phyloP scores from a whole-genome alignment of 1,140 invertebrate genomes.

The Drosophila seguyi region DNA sequence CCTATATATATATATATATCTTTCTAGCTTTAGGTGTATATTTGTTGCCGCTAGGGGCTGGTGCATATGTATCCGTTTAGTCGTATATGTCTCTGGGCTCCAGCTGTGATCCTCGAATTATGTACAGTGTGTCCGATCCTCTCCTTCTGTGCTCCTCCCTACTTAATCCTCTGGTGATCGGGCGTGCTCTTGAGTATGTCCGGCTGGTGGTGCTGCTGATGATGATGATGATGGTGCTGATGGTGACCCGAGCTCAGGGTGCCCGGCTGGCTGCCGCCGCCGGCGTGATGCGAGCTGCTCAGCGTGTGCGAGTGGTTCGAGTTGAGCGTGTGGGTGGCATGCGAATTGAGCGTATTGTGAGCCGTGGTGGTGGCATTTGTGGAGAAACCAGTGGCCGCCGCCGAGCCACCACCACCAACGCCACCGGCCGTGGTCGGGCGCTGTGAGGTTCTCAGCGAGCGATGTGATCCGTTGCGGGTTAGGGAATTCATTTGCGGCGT shows the following conservation, averaged over 20 bases:
- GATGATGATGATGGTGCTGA: constrained; percentile 76
- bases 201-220: constrained; percentile 86
- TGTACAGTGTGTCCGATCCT: constrained; percentile 18
- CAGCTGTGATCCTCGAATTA: constrained; percentile 9
- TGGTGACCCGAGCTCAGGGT: constrained; percentile 85
- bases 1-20: constrained; percentile 11
- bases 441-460: constrained; percentile 86
- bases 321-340: constrained; percentile 86
- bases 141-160: background rate
- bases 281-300: constrained; percentile 85
- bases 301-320: constrained; percentile 85
- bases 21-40: constrained; percentile 34
- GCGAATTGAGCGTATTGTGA: constrained; percentile 87
- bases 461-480: constrained; percentile 90
- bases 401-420: constrained; percentile 14
- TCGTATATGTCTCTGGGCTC: constrained; percentile 40
- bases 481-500: constrained; percentile 93
- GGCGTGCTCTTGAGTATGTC: constrained; percentile 94
- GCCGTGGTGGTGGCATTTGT: constrained; percentile 85
- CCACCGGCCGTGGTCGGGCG: constrained; percentile 64
- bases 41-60: constrained; percentile 37
- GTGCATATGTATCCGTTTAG: constrained; percentile 41
- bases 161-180: constrained; percentile 88
- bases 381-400: constrained; percentile 71
- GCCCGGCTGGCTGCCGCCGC: constrained; percentile 71